Percentiles rank a stretch among this genome's conserved stretches.
Conservation (phyloP, 2,113 vertebrate species). For the Stegostoma tigrinum region DNA sequence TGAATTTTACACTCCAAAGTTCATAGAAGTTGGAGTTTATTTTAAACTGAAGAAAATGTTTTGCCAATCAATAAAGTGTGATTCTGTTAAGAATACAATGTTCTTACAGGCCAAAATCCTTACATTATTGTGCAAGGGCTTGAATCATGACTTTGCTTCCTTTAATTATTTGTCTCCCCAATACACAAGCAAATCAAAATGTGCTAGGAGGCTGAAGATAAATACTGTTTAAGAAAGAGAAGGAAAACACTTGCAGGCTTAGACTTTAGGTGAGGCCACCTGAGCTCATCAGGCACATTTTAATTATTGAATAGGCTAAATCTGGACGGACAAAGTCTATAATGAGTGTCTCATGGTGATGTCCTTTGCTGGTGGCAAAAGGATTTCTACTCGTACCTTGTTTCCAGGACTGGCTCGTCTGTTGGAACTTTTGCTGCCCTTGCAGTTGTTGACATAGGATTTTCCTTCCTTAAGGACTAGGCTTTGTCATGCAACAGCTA, state of each 20-base stretch:
- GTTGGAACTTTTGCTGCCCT: no score
- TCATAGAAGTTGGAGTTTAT: neutral
- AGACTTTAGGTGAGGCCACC: no score
- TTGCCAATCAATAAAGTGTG: neutral
- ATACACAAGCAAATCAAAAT: neutral
- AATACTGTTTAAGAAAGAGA: neutral
- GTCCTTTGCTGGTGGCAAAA: no score
- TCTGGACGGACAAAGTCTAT: no score
- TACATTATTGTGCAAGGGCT: neutral
- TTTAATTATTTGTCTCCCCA: neutral
- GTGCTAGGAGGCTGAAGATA: neutral
- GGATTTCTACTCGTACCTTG: no score
- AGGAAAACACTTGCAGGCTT: neutral
- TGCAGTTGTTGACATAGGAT: no score
- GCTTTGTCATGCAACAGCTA: no score
- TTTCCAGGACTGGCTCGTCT: no score
- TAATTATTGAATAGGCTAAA: no score
- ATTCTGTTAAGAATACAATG: neutral
- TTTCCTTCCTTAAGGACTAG: no score
- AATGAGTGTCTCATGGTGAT: no score
- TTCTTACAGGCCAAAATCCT: neutral
- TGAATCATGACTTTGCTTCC: neutral
- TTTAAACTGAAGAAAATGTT: neutral
- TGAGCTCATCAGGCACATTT: no score
- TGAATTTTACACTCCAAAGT: neutral